Evolutionary conservation across 2,888 invertebrate genomes (phyloP).

Genomic region (Psococerastis gibbosa): DNA sequence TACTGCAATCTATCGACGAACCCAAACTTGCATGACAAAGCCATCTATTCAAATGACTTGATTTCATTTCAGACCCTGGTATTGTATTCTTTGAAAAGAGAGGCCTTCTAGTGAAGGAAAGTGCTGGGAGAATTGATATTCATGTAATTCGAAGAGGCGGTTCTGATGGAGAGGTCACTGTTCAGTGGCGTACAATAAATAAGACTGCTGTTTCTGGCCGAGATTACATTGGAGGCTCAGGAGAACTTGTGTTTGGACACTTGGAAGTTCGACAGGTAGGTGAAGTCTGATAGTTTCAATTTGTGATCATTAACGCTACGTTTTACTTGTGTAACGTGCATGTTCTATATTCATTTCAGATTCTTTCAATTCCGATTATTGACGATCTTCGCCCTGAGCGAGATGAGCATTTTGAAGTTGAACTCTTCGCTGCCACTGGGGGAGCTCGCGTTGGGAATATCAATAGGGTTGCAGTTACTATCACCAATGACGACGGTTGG

Average conservation of each 20-base stretch:
- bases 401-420: slow-evolving; percentile 37
- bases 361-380: slow-evolving; percentile 29
- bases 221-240: slow-evolving; percentile 33
- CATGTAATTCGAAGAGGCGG: slow-evolving; percentile 31
- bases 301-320: too few species aligned
- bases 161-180: slow-evolving; percentile 31
- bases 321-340: too few species aligned
- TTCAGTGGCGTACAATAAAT: slow-evolving; percentile 34
- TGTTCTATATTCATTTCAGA: neutral
- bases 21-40: too few species aligned
- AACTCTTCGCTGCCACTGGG: slow-evolving; percentile 26
- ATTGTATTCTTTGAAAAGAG: slow-evolving; percentile 32
- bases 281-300: too few species aligned
- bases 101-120: slow-evolving; percentile 34
- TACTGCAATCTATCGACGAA: too few species aligned
- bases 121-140: slow-evolving; percentile 28
- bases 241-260: slow-evolving; percentile 28
- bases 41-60: too few species aligned
- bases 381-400: slow-evolving; percentile 37
- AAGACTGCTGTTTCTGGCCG: slow-evolving; percentile 32
- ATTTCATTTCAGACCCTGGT: slow-evolving; percentile 30
- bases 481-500: slow-evolving; percentile 32
- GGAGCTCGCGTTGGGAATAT: slow-evolving; percentile 29
- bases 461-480: slow-evolving; percentile 30
- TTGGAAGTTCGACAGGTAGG: slow-evolving; percentile 23